phyloP scores from a whole-genome alignment of 2,888 invertebrate genomes.

The Platyscelio sp. region DNA sequence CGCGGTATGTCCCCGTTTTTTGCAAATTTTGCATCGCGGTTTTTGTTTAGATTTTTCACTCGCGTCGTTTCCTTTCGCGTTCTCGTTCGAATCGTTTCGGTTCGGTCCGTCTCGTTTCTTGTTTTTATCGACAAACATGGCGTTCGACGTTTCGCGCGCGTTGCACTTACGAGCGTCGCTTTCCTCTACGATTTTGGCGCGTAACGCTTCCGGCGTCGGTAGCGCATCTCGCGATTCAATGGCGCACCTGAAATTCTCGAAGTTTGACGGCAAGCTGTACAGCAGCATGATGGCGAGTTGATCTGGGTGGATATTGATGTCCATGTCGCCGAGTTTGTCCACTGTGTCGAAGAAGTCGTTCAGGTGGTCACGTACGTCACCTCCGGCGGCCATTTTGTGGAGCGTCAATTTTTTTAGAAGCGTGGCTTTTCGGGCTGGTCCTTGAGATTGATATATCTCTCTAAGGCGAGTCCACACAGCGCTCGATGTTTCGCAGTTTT shows the following conservation, averaged over 20 bases:
- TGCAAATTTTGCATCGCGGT: constrained; percentile 10
- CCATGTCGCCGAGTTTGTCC: constrained; percentile 22
- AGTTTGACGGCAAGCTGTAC: constrained; percentile 19
- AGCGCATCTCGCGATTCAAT: constrained; percentile 15
- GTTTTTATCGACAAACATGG: constrained; percentile 1
- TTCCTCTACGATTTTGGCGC: not conserved
- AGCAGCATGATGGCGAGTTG: constrained; percentile 30
- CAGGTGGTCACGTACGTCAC: constrained; percentile 6
- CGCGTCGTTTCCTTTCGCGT: not conserved
- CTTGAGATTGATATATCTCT: not conserved
- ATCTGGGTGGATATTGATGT: constrained; percentile 3
- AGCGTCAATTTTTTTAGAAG: not conserved
- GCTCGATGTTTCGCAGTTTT: not conserved
- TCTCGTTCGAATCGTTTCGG: not conserved
- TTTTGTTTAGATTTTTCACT: not conserved
- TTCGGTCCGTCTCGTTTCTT: not conserved
- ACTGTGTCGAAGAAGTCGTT: constrained; percentile 6
- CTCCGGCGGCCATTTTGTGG: not conserved
- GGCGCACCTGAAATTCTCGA: constrained; percentile 47
- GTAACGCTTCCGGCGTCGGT: constrained; percentile 28
- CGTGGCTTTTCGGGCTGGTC: not conserved
- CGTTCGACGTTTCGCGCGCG: not conserved
- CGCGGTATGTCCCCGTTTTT: not conserved
- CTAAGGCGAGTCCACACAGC: not conserved
- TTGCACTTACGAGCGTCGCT: not conserved